Percentiles rank a stretch among this genome's conserved stretches.
Conservation (phyloP, 1,140 invertebrate genomes). For the Drosophila repleta region DNA sequence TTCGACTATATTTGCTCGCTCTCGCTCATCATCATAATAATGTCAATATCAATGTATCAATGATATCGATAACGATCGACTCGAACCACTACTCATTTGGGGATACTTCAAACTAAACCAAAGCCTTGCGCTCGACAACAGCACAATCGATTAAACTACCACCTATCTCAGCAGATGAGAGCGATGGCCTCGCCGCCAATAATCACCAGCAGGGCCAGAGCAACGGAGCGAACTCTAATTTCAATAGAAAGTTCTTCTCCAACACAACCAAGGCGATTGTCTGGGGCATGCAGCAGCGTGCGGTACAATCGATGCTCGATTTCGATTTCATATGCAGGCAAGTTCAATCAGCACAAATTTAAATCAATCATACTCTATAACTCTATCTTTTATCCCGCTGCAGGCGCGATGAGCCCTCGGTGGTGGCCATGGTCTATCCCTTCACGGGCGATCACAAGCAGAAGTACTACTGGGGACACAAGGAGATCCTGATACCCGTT, state of each 20-base stretch:
- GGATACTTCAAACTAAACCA: constrained; percentile 53
- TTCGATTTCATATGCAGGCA: constrained; percentile 98
- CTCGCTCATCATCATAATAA: constrained; percentile 67
- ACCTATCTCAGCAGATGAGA: constrained; percentile 81
- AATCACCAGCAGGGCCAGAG: constrained; percentile 43
- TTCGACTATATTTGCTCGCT: constrained; percentile 64
- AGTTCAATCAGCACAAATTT: not conserved
- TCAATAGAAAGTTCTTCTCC: constrained; percentile 88
- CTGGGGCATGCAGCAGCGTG: constrained; percentile 99
- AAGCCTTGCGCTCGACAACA: constrained; percentile 77
- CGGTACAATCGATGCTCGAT: constrained; percentile 99
- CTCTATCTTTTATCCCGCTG: constrained; percentile 92
- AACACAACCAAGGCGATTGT: constrained; percentile 96
- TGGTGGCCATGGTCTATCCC: constrained; percentile 99
- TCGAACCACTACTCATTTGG: constrained; percentile 77
- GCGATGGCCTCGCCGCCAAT: constrained; percentile 51
- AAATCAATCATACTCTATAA: not conserved
- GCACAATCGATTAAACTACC: constrained; percentile 84
- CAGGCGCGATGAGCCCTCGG: constrained; percentile 92
- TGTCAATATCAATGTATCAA: constrained; percentile 32
- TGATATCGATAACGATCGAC: constrained; percentile 40
- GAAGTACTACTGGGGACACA: constrained; percentile 99
- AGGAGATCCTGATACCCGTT: constrained; percentile 96
- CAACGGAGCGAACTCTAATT: constrained; percentile 60
- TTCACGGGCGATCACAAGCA: constrained; percentile 99